A percentile compares a stretch with the other conserved stretches of the same genome.
phyloP scores from a whole-genome alignment of 1,140 invertebrate genomes.

The Trinorchestia longiramus region DNA sequence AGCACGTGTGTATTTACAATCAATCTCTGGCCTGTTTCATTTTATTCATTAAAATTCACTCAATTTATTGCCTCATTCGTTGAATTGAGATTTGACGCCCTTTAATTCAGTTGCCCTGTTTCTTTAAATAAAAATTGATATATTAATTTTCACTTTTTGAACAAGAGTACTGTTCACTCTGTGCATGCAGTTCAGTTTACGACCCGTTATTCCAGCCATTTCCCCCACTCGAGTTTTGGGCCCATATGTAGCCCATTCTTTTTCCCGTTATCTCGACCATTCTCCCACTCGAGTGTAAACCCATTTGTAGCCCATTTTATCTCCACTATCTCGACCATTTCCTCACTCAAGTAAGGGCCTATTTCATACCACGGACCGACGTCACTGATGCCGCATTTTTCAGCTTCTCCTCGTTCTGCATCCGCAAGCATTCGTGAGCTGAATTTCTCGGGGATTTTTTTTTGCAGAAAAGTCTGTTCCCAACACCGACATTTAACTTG shows the following conservation, averaged over 20 bases:
- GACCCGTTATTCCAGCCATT: not conserved
- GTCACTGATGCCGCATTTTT: not conserved
- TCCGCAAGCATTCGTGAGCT: not conserved
- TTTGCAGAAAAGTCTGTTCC: not conserved
- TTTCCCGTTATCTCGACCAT: no score
- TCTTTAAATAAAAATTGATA: not conserved
- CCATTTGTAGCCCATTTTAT: no score
- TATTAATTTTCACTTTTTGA: not conserved
- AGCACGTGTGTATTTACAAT: no score
- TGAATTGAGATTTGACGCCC: no score
- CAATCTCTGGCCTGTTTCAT: no score
- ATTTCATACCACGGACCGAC: not conserved
- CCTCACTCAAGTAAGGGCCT: not conserved
- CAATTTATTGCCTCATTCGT: no score
- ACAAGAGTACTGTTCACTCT: not conserved
- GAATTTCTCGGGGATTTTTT: not conserved
- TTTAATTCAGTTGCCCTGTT: no score
- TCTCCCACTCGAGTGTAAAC: no score
- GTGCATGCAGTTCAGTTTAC: not conserved
- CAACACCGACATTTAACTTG: not conserved
- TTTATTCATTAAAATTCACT: no score
- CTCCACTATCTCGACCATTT: no score
- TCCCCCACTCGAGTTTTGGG: not conserved
- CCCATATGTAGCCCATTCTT: no score
- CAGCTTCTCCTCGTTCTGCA: not conserved